Evolutionary conservation across 2,888 invertebrate species (phyloP).

Genomic region (Stictocephala bisonia): DNA sequence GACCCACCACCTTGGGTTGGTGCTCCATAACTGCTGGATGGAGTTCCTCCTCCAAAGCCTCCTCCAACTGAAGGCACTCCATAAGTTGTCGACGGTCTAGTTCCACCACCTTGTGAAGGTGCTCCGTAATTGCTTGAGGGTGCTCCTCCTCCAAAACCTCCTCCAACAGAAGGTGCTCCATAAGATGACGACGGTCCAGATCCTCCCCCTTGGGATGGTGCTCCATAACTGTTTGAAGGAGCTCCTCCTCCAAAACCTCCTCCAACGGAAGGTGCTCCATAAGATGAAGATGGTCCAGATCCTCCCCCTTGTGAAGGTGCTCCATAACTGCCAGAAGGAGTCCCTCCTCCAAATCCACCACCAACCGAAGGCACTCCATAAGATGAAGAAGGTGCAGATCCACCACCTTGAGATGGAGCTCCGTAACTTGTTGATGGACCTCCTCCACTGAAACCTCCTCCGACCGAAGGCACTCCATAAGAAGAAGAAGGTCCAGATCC

Average conservation of each 20-base stretch:
- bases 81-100: slow-evolving; percentile 35
- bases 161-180: slow-evolving; percentile 19
- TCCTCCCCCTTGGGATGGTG: slow-evolving; percentile 10
- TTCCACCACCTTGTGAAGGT: slow-evolving; percentile 16
- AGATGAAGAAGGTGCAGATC: slow-evolving; percentile 24
- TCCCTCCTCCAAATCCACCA: not conserved
- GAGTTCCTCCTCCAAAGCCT: not conserved
- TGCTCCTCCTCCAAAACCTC: slow-evolving; percentile 50
- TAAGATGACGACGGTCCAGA: slow-evolving; percentile 47
- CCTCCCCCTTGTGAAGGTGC: slow-evolving; percentile 46
- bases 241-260: slow-evolving; percentile 64
- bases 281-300: slow-evolving; percentile 49
- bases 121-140: slow-evolving; percentile 45
- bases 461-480: slow-evolving; percentile 37
- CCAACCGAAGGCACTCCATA: slow-evolving; percentile 40
- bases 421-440: slow-evolving; percentile 51
- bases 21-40: slow-evolving; percentile 47
- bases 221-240: slow-evolving; percentile 41
- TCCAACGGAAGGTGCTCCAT: slow-evolving; percentile 36
- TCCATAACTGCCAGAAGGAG: slow-evolving; percentile 47
- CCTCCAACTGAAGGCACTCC: slow-evolving; percentile 37
- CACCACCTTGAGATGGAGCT: not conserved
- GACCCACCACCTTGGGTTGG: slow-evolving; percentile 51
- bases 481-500: slow-evolving; percentile 18
- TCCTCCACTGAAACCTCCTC: not conserved